These are phyloP conservation scores for Pseudolaguvia tuberculata DNA, from an alignment of 2,113 vertebrate genomes.

Conservation along the genomic window DNA sequence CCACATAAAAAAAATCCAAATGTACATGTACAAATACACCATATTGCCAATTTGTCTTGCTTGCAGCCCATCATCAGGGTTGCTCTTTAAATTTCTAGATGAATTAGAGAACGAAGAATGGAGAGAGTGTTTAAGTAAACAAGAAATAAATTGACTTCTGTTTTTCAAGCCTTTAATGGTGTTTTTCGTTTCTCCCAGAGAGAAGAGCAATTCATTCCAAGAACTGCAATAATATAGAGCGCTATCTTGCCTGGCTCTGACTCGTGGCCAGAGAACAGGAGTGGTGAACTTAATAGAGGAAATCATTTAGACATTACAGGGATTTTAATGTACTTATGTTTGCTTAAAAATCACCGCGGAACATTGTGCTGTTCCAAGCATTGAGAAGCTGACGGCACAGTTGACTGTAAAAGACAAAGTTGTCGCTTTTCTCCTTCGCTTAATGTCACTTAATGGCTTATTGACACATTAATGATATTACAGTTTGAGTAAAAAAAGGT, in stretches of 20 bases:
- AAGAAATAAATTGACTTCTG: constrained; percentile 52
- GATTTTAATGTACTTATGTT: constrained; percentile 69
- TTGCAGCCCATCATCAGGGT: neutral
- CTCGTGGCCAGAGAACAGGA: constrained; percentile 57
- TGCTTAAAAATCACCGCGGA: constrained; percentile 61
- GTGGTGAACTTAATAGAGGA: constrained; percentile 66
- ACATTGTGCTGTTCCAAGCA: constrained; percentile 34
- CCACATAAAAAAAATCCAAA: neutral
- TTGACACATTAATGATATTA: neutral
- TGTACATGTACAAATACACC: neutral
- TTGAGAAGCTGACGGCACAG: constrained; percentile 43
- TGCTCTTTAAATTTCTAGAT: constrained; percentile 8
- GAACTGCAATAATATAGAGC: constrained; percentile 54
- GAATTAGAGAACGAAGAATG: constrained; percentile 2
- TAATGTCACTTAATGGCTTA: constrained; percentile 26
- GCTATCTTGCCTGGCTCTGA: constrained; percentile 55
- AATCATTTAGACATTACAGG: constrained; percentile 68
- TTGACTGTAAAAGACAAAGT: constrained; percentile 31
- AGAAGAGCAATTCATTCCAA: constrained; percentile 67
- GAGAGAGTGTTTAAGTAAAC: constrained; percentile 49
- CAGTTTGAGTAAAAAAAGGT: constrained; percentile 6
- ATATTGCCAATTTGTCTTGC: constrained; percentile 8
- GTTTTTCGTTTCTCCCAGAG: constrained; percentile 53
- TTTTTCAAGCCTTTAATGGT: constrained; percentile 56
- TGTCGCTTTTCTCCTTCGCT: constrained; percentile 27